Evolutionary conservation across 2,113 vertebrate species (phyloP).

Genomic region (Noctilio leporinus): DNA sequence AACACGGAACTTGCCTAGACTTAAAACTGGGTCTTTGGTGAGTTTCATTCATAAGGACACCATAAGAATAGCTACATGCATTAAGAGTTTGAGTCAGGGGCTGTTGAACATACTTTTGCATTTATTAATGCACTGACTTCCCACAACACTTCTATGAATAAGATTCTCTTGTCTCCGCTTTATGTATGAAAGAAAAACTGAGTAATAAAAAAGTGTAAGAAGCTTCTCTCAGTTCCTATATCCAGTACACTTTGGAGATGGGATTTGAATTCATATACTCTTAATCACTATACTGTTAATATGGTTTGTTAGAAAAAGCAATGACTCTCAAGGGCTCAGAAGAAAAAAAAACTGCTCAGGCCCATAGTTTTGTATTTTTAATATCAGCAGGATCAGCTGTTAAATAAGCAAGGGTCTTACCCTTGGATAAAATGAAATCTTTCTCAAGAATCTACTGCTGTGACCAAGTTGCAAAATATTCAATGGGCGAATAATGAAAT

Average conservation of each 20-base stretch:
- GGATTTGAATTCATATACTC: neutral
- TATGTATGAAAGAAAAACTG: neutral
- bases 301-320: neutral
- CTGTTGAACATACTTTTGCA: neutral
- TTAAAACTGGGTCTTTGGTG: constrained; percentile 45
- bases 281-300: neutral
- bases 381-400: constrained; percentile 16
- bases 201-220: neutral
- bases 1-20: neutral
- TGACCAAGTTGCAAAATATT: constrained; percentile 63
- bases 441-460: constrained; percentile 47
- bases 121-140: constrained; percentile 30
- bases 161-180: neutral
- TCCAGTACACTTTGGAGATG: neutral
- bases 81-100: neutral
- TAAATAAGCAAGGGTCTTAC: constrained; percentile 17
- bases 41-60: constrained; percentile 41
- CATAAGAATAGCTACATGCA: neutral
- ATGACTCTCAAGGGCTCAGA: neutral
- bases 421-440: constrained; percentile 57
- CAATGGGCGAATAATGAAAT: constrained; percentile 71
- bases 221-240: neutral
- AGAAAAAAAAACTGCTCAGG: neutral
- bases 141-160: neutral
- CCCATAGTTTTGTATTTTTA: neutral